A percentile compares a stretch with the other conserved stretches of the same genome.
These are phyloP conservation scores for zebrafish (Danio rerio) DNA, from an alignment of 2,113 vertebrate genomes.

Conservation along the genomic window GRCz12tu NC_133193.1:37648001-37648500, in stretches of 20 bases:
- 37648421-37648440: slow-evolving; percentile 60
- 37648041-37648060: not conserved
- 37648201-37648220: slow-evolving; percentile 39
- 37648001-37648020: not conserved
- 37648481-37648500: slow-evolving; percentile 44
- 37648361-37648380: slow-evolving; percentile 40
- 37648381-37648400: slow-evolving; percentile 35
- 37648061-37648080: slow-evolving; percentile 1
- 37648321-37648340: slow-evolving; percentile 34
- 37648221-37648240: slow-evolving; percentile 41
- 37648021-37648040: not conserved
- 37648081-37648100: slow-evolving; percentile 6
- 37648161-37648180: slow-evolving; percentile 15
- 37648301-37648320: slow-evolving; percentile 11
- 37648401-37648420: slow-evolving; percentile 57
- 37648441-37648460: slow-evolving; percentile 60
- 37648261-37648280: not conserved
- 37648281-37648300: not conserved
- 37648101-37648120: slow-evolving; percentile 32
- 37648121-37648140: not conserved
- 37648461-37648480: slow-evolving; percentile 52
- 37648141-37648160: not conserved
- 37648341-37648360: slow-evolving; percentile 6
- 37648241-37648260: slow-evolving; percentile 24
- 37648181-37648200: not conserved